phyloP scores from a whole-genome alignment of 2,888 invertebrate genomes.

The Cephus runcator region DNA sequence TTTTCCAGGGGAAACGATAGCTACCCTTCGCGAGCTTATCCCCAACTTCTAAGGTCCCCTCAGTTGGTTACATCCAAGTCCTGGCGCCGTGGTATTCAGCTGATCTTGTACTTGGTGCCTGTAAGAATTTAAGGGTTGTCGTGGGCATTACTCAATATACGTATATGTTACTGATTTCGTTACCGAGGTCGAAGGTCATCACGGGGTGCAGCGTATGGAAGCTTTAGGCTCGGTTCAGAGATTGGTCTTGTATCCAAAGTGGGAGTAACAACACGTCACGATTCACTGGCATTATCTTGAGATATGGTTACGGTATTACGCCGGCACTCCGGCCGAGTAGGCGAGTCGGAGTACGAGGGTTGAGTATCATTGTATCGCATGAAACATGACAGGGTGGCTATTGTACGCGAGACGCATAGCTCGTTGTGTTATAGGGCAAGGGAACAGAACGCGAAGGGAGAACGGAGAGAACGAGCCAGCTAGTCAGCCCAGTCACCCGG shows the following conservation, averaged over 20 bases:
- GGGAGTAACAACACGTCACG: constrained; percentile 25
- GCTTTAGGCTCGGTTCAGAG: neutral
- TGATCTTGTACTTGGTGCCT: neutral
- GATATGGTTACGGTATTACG: constrained; percentile 47
- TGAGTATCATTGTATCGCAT: constrained; percentile 59
- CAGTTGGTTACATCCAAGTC: neutral
- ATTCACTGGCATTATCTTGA: constrained; percentile 58
- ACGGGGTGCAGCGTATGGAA: neutral
- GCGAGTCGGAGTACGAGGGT: constrained; percentile 41
- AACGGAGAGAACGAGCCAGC: constrained; percentile 20
- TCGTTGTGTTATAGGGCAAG: constrained; percentile 34
- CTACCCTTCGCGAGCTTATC: neutral
- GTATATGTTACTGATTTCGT: neutral
- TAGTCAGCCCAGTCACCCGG: constrained; percentile 19
- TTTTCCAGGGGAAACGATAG: neutral
- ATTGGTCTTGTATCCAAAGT: neutral
- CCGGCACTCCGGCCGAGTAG: constrained; percentile 30
- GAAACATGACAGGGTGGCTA: constrained; percentile 60
- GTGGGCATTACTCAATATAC: neutral
- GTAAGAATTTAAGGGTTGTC: neutral
- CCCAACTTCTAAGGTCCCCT: neutral
- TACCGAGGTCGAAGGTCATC: neutral
- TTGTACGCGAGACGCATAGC: constrained; percentile 59
- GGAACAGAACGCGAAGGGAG: constrained; percentile 24
- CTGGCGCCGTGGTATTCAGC: neutral